phyloP scores from a whole-genome alignment of 2,113 vertebrate genomes.

The Sorex fumeus region DNA sequence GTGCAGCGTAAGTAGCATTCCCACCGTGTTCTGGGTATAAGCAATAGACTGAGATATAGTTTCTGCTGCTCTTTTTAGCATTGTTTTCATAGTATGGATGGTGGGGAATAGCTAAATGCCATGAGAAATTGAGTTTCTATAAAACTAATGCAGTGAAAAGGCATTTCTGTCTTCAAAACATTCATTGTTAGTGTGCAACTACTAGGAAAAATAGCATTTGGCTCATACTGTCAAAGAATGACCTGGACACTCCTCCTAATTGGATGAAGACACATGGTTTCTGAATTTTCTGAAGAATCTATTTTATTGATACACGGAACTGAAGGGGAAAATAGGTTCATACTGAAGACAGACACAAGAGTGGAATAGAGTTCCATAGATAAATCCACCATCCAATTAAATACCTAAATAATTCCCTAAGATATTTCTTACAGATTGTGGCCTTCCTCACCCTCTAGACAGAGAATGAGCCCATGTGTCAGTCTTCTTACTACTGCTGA shows the following conservation, averaged over 20 bases:
- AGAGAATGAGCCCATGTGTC: not conserved
- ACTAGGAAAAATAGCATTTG: not conserved
- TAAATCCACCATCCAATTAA: not conserved
- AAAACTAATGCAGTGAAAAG: not conserved
- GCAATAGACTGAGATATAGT: not conserved
- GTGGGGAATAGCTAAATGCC: not conserved
- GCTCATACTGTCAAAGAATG: not conserved
- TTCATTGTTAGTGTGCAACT: not conserved
- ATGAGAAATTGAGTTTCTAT: not conserved
- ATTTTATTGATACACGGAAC: not conserved
- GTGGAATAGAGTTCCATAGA: not conserved
- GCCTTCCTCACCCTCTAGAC: not conserved
- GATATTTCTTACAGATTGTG: accelerated
- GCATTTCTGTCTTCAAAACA: not conserved
- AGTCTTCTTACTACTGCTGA: not conserved
- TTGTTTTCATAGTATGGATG: not conserved
- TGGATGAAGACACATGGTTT: not conserved
- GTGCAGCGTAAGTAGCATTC: not conserved
- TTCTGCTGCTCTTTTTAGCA: not conserved
- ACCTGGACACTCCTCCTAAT: not conserved
- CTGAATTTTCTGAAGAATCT: not conserved
- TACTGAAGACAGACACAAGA: not conserved
- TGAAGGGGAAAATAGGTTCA: not conserved
- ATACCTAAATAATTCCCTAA: not conserved
- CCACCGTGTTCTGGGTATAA: not conserved